Conservation (phyloP, 2,113 vertebrate genomes). For the Dicerorhinus sumatrensis region DNA sequence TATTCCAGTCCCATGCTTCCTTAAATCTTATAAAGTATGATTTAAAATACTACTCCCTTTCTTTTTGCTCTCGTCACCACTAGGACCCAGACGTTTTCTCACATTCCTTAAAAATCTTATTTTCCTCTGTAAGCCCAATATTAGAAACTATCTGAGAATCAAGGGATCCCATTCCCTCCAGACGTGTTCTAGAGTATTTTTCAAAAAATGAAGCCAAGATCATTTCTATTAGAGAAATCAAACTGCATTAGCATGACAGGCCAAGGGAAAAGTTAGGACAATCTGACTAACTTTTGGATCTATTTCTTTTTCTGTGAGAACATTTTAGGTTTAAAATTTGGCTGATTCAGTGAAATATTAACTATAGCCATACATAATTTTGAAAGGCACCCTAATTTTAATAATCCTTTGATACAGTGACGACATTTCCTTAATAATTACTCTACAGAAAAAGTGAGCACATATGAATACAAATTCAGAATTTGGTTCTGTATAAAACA, state of each 20-base stretch:
- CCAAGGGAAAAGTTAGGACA: background rate
- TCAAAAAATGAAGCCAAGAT: background rate
- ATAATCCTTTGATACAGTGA: background rate
- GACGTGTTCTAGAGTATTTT: background rate
- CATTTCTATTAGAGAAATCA: background rate
- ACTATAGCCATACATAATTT: background rate
- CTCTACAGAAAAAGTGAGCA: background rate
- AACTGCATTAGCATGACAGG: background rate
- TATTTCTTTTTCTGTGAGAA: background rate
- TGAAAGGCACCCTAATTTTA: background rate
- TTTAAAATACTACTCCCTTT: background rate
- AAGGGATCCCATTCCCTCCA: background rate
- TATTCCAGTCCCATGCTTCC: background rate
- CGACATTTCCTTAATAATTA: background rate
- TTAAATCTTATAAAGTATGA: background rate
- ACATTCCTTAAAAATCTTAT: slow-evolving; percentile 1
- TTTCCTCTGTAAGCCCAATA: background rate
- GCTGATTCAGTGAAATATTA: slow-evolving; percentile 26
- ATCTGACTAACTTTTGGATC: background rate
- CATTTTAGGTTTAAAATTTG: slow-evolving; percentile 6
- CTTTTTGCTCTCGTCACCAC: background rate
- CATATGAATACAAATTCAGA: background rate
- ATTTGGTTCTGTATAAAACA: slow-evolving; percentile 23
- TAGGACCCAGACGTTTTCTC: background rate
- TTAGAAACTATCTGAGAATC: background rate